Evolutionary conservation across 1,140 invertebrate species (phyloP), one percentile per base, ranked within the genome.

Genomic region (Zaprionus ghesquierei): DNA sequence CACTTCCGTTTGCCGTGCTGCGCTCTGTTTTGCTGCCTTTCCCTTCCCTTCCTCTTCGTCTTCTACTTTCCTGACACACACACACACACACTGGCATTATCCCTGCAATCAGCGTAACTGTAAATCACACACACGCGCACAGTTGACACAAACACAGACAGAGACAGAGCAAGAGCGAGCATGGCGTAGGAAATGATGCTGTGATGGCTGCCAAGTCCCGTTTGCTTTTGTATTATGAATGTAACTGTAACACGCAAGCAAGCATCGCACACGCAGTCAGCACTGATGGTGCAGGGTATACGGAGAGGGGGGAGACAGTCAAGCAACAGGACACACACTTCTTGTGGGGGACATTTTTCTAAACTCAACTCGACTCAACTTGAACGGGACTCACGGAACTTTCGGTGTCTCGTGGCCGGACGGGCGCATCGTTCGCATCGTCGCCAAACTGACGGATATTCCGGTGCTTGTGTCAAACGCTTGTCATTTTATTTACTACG

Each of bases 171-270:
- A 33, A 59, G 23, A 50, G 31, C 5, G 35, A 38, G n/a, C 12
- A 89, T 79, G 76, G 79, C 82, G 77, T 78, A 81, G 84, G 84
- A 87, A 87, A 87, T 87, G 82, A 87, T 79, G 79, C 75, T 87
- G 75, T 69, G 72, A 72, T 73, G 71, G 75, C 62, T 77, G 75
- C 85, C 68, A 68, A 69, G 69, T 89, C 51, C 46, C 69, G 75
- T 81, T 77, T 89, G 75, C 79, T 87, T 87, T 87, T 87, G 84
- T 89, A 89, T 87, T 89, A 87, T 87, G 77, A 81, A 87, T 87
- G 84, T 79, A 75, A 81, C 84, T 71, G 77, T 89, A 84, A 75
- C 84, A 87, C 84, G 82, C 79, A 69, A 82, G 69, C 76, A 77
- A 79, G 71, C 79, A 82, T 61, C 58, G 76, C 68, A 71, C 82